Evolutionary conservation across 2,797 vertebrate genomes (phyloP).

Genomic region (Tokudaia muenninki): DNA sequence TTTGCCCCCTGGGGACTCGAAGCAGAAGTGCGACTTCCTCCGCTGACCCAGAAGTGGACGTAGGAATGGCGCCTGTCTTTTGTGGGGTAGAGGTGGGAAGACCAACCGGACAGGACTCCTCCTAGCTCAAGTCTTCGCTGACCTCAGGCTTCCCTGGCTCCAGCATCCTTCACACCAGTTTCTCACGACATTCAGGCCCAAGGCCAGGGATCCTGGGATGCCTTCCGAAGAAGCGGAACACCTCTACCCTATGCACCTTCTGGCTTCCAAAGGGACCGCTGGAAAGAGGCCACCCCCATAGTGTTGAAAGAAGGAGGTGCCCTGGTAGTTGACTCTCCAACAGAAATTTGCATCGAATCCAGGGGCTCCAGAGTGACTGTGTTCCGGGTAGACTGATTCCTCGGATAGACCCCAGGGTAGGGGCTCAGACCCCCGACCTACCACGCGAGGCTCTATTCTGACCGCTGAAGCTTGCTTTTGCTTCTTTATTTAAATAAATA

Average conservation of each 20-base stretch:
- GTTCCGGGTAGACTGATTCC: conserved; percentile 31
- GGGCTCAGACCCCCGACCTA: not conserved
- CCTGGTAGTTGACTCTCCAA: conserved; percentile 18
- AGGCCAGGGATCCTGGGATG: not conserved
- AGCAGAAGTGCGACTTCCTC: conserved; percentile 75
- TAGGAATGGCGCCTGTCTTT: conserved; percentile 43
- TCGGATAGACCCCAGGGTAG: conserved; percentile 41
- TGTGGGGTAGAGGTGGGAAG: not conserved
- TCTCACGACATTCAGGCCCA: not conserved
- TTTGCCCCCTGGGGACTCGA: conserved; percentile 82
- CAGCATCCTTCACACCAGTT: conserved; percentile 8
- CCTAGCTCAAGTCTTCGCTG: conserved; percentile 61
- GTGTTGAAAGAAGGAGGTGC: not conserved
- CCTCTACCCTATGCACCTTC: conserved; percentile 28
- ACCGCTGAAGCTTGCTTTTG: conserved; percentile 68
- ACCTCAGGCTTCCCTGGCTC: not conserved
- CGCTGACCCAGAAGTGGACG: conserved; percentile 29
- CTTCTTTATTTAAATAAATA: conserved; percentile 90
- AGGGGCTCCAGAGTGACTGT: conserved; percentile 34
- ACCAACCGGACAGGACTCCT: conserved; percentile 14
- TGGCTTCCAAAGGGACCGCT: not conserved
- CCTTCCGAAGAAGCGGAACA: not conserved
- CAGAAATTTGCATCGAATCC: conserved; percentile 47
- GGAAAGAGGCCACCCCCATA: conserved; percentile 1
- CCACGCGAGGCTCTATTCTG: not conserved